phyloP scores from a whole-genome alignment of 2,888 invertebrate genomes.

The Pachliopta kotzebuea region DNA sequence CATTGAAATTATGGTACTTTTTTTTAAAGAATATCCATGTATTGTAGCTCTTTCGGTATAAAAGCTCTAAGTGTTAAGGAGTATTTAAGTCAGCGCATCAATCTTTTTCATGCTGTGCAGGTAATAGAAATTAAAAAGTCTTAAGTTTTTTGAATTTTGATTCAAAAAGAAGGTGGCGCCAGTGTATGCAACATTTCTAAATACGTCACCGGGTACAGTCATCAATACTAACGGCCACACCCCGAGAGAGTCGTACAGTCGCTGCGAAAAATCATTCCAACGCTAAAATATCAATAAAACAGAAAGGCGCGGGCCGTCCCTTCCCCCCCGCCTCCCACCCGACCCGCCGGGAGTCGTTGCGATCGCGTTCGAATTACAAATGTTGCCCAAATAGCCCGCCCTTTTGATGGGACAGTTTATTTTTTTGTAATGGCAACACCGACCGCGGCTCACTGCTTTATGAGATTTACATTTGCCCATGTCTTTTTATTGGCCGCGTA shows the following conservation, averaged over 20 bases:
- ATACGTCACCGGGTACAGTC: slow-evolving; percentile 50
- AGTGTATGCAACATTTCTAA: slow-evolving; percentile 31
- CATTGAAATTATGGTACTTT: too few relatives aligned
- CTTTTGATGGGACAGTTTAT: slow-evolving; percentile 74
- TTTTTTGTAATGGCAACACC: slow-evolving; percentile 59
- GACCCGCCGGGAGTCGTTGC: slow-evolving; percentile 54
- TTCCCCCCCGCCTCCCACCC: too few relatives aligned
- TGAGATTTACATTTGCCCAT: slow-evolving; percentile 68
- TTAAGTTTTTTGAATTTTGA: not conserved
- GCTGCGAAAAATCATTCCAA: slow-evolving; percentile 72
- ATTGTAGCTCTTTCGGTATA: too few relatives aligned
- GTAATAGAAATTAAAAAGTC: too few relatives aligned
- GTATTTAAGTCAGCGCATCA: too few relatives aligned
- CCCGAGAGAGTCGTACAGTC: slow-evolving; percentile 67
- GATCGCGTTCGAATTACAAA: slow-evolving; percentile 63
- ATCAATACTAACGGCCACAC: slow-evolving; percentile 68
- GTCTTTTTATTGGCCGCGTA: slow-evolving; percentile 64
- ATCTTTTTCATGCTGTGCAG: too few relatives aligned
- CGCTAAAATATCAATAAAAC: slow-evolving; percentile 79
- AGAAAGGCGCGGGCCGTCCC: slow-evolving; percentile 50
- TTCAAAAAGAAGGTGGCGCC: not conserved
- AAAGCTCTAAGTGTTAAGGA: too few relatives aligned
- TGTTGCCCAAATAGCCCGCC: slow-evolving; percentile 57
- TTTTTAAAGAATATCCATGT: too few relatives aligned
- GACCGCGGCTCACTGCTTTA: slow-evolving; percentile 53